Conservation (phyloP, 2,888 invertebrate genomes). For the Conops quadrifasciatus region DNA sequence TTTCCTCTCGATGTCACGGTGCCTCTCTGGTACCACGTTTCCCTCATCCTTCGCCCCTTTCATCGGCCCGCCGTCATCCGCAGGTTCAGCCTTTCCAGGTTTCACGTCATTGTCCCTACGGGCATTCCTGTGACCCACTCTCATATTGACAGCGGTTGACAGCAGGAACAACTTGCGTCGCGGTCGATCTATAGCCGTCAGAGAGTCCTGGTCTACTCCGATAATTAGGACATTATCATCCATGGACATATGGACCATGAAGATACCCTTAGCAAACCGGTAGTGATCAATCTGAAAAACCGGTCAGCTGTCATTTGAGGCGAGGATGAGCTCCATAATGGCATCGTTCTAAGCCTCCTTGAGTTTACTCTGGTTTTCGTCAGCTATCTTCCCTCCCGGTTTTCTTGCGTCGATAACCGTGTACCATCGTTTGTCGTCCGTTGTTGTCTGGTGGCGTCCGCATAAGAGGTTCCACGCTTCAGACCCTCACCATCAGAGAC, state of each 20-base stretch:
- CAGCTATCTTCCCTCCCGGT: constrained; percentile 2
- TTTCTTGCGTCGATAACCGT: not conserved
- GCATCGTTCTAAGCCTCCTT: not conserved
- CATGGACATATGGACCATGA: not conserved
- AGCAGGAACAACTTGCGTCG: too few species aligned
- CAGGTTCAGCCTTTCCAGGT: too few species aligned
- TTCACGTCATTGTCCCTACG: too few species aligned
- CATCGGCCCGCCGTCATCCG: too few species aligned
- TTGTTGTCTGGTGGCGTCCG: not conserved
- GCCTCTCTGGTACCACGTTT: too few species aligned
- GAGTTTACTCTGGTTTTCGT: constrained; percentile 35
- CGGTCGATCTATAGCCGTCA: too few species aligned
- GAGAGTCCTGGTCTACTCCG: not conserved
- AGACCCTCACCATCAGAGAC: not conserved
- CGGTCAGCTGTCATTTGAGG: not conserved
- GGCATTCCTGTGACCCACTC: too few species aligned
- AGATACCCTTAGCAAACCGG: not conserved
- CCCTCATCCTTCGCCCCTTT: too few species aligned
- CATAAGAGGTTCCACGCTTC: not conserved
- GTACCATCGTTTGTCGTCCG: not conserved
- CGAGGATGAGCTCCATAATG: not conserved
- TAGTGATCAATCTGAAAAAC: not conserved
- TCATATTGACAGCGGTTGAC: too few species aligned
- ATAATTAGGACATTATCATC: not conserved
- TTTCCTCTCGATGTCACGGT: too few species aligned